phyloP scores from a whole-genome alignment of 2,113 vertebrate species.

The Ifrita kowaldi region DNA sequence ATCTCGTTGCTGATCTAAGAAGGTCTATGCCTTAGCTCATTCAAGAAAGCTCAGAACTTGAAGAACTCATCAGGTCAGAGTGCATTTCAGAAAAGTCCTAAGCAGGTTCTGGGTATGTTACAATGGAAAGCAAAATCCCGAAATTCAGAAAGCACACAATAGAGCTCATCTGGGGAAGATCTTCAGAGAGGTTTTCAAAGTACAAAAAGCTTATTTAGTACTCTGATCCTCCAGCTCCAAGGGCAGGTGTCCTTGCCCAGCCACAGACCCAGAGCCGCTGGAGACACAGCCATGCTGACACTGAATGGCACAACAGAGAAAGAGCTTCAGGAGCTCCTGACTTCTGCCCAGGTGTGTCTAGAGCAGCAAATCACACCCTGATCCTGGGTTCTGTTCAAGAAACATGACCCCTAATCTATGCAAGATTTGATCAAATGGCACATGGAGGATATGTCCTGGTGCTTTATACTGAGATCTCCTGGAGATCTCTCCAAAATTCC shows the following conservation, averaged over 20 bases:
- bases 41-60: background rate
- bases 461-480: background rate
- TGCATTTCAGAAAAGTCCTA: background rate
- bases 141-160: background rate
- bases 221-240: background rate
- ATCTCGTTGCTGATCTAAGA: background rate
- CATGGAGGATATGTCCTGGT: background rate
- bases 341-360: background rate
- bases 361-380: background rate
- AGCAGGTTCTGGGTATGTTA: background rate
- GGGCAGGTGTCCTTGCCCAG: background rate
- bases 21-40: background rate
- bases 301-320: fast-evolving
- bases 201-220: background rate
- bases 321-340: background rate
- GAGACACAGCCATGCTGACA: background rate
- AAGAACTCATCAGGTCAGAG: background rate
- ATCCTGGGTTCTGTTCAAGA: background rate
- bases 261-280: background rate
- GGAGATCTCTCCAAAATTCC: background rate
- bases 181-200: background rate
- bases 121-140: background rate
- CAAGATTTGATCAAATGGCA: background rate
- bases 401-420: background rate
- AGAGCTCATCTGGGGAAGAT: background rate